Percentiles rank a stretch among this genome's conserved stretches.
Evolutionary conservation across 2,888 invertebrate species (phyloP).

Genomic region (Thereva nobilitata): DNA sequence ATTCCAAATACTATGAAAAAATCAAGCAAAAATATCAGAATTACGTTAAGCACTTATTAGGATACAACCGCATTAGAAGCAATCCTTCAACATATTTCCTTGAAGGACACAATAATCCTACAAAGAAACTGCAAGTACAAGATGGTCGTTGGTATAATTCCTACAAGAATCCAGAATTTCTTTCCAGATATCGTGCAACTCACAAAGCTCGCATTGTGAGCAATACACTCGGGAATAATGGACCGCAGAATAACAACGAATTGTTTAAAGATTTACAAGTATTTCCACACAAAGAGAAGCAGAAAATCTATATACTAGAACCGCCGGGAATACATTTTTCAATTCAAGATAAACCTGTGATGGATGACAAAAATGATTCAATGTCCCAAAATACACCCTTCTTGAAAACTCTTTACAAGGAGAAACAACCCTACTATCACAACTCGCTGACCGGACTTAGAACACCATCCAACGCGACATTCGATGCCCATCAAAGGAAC

Average conservation of each 20-base stretch:
- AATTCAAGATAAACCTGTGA: neutral
- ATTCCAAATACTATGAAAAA: slow-evolving; percentile 53
- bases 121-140: slow-evolving; percentile 47
- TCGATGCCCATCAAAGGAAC: slow-evolving; percentile 32
- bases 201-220: slow-evolving; percentile 47
- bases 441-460: too few species aligned
- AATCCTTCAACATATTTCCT: slow-evolving; percentile 38
- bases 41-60: slow-evolving; percentile 53
- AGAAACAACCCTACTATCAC: too few species aligned
- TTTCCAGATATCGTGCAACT: slow-evolving; percentile 46
- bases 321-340: neutral
- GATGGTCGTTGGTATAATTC: slow-evolving; percentile 50
- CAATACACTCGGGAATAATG: slow-evolving; percentile 39
- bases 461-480: neutral
- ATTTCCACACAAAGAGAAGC: neutral
- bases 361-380: neutral
- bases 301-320: neutral
- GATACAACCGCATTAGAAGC: slow-evolving; percentile 45
- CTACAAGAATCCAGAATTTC: slow-evolving; percentile 48
- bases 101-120: slow-evolving; percentile 40
- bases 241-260: neutral
- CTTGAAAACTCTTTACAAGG: too few species aligned
- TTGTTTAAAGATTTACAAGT: neutral
- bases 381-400: neutral
- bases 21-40: slow-evolving; percentile 54